A percentile compares a stretch with the other conserved stretches of the same genome.
phyloP scores from a whole-genome alignment of 2,797 vertebrate species.

The Trichosurus vulpecula region DNA sequence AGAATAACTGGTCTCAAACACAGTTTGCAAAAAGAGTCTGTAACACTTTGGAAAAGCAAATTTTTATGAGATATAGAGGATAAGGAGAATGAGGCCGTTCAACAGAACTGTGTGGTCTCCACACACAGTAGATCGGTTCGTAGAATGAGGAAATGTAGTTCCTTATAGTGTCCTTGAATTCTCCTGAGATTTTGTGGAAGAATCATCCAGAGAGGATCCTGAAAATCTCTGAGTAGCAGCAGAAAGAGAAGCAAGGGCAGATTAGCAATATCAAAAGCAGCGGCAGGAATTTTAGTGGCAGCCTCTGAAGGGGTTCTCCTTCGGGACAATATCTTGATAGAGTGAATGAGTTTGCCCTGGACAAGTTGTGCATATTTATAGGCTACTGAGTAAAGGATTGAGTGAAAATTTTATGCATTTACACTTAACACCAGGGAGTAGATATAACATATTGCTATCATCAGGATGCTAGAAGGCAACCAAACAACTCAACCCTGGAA shows the following conservation, averaged over 20 bases:
- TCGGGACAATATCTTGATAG: neutral
- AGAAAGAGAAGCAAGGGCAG: neutral
- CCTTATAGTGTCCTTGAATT: neutral
- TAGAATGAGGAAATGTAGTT: neutral
- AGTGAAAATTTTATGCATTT: conserved; percentile 35
- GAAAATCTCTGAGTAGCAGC: neutral
- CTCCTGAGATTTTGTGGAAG: neutral
- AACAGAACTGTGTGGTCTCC: rapidly evolving
- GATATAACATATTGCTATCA: neutral
- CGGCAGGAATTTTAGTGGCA: conserved; percentile 4
- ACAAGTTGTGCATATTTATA: conserved; percentile 3
- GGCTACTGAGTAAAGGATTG: neutral
- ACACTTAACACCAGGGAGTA: neutral
- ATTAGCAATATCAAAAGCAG: conserved; percentile 6
- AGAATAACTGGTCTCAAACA: neutral
- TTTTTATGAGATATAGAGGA: neutral
- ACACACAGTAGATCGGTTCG: too few relatives aligned
- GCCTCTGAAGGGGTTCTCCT: conserved; percentile 9
- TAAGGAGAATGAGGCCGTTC: neutral
- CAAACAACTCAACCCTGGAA: neutral
- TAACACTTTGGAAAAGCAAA: neutral
- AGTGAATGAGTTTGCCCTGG: neutral
- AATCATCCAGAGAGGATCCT: neutral
- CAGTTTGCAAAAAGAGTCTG: neutral
- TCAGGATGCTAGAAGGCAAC: neutral